phyloP scores from a whole-genome alignment of 2,797 vertebrate genomes.

The Nannoperca obscura region DNA sequence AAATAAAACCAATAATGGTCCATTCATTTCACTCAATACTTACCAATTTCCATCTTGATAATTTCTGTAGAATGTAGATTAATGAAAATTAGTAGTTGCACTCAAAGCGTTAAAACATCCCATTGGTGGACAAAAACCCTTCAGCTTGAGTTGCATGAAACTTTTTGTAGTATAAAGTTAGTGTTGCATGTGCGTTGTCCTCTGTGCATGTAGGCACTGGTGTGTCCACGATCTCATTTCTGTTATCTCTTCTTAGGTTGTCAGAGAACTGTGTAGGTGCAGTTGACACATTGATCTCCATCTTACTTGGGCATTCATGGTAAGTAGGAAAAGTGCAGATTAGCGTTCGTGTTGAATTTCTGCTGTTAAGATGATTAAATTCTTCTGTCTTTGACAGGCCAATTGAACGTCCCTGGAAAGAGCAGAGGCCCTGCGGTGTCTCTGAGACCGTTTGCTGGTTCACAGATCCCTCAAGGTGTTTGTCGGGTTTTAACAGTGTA shows the following conservation, averaged over 20 bases:
- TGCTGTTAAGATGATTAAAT: background rate
- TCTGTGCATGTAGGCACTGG: conserved; percentile 19
- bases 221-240: conserved; percentile 64
- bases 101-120: conserved; percentile 72
- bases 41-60: conserved; percentile 69
- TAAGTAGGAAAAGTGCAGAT: conserved; percentile 36
- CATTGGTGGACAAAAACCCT: conserved; percentile 67
- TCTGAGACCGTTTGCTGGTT: conserved; percentile 20
- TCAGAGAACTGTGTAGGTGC: conserved; percentile 47
- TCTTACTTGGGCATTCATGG: conserved; percentile 41
- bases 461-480: conserved; percentile 8
- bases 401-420: conserved; percentile 42
- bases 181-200: conserved; percentile 71
- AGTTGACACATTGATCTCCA: conserved; percentile 41
- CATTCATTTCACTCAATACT: conserved; percentile 79
- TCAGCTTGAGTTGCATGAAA: conserved; percentile 83
- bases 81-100: conserved; percentile 72
- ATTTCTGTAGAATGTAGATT: conserved; percentile 75
- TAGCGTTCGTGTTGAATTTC: background rate
- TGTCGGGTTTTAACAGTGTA: background rate
- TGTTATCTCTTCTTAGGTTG: conserved; percentile 75
- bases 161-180: conserved; percentile 59
- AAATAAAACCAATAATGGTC: conserved; percentile 77
- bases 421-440: conserved; percentile 39
- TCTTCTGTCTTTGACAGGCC: conserved; percentile 51